A percentile compares a stretch with the other conserved stretches of the same genome.
phyloP scores from a whole-genome alignment of 2,797 vertebrate genomes.

The Schizothorax lantsangensis region DNA sequence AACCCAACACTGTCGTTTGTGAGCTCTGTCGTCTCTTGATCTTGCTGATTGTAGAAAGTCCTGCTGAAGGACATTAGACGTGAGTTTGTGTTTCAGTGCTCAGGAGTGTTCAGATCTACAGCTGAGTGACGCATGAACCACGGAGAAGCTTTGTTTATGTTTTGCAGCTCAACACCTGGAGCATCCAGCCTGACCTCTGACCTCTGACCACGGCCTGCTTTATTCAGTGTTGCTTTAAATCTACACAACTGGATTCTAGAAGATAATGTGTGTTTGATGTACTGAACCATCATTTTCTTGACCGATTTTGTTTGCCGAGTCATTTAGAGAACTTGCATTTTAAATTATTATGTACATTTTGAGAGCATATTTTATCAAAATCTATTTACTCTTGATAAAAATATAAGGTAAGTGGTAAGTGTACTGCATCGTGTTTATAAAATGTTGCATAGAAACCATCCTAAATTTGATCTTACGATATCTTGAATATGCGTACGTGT shows the following conservation, averaged over 20 bases:
- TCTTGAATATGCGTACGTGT: too few relatives aligned
- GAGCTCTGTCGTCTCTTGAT: background rate
- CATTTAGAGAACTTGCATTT: background rate
- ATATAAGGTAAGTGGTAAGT: too few relatives aligned
- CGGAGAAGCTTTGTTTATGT: slow-evolving; percentile 25
- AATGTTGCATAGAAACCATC: too few relatives aligned
- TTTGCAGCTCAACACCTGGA: background rate
- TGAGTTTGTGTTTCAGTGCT: background rate
- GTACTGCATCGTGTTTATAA: too few relatives aligned
- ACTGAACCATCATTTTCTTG: background rate
- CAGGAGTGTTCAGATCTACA: background rate
- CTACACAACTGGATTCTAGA: background rate
- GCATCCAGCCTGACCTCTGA: background rate
- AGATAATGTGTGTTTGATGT: background rate
- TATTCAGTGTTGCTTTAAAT: background rate
- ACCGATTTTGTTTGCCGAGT: background rate
- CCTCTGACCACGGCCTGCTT: background rate
- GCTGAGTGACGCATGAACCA: slow-evolving; percentile 2
- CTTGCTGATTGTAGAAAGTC: background rate
- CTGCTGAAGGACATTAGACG: background rate
- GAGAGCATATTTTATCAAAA: background rate
- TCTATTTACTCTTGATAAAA: background rate
- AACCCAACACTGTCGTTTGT: too few relatives aligned
- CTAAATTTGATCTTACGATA: too few relatives aligned
- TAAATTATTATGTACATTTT: background rate